Percentiles rank a stretch among this genome's conserved stretches.
These are phyloP conservation scores for Thysanoteuthis rhombus DNA, from an alignment of 2,888 invertebrate species.

Conservation along the genomic window DNA sequence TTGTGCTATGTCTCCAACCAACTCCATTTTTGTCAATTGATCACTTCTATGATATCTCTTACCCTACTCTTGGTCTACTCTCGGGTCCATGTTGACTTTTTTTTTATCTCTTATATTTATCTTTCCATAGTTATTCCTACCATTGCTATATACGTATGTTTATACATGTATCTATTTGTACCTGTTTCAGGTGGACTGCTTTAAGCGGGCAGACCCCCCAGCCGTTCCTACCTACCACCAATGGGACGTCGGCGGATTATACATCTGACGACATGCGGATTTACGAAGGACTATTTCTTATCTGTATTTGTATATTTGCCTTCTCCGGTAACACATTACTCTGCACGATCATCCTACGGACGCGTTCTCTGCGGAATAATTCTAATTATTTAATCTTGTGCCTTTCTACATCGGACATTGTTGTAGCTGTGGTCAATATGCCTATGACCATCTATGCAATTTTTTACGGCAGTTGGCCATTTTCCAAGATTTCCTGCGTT, in stretches of 20 bases:
- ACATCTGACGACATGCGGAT: neutral
- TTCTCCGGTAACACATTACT: slow-evolving; percentile 50
- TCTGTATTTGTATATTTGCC: slow-evolving; percentile 43
- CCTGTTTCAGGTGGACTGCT: neutral
- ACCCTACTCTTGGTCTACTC: too few relatives aligned
- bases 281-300: slow-evolving; percentile 41
- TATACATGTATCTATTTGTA: neutral
- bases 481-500: slow-evolving; percentile 45
- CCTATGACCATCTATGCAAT: slow-evolving; percentile 52
- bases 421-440: slow-evolving; percentile 59
- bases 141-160: too few relatives aligned
- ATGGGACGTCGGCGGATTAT: too few relatives aligned
- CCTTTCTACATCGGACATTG: slow-evolving; percentile 53
- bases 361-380: slow-evolving; percentile 42
- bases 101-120: too few relatives aligned
- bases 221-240: neutral
- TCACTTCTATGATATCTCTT: too few relatives aligned
- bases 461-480: slow-evolving; percentile 44
- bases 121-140: too few relatives aligned
- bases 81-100: too few relatives aligned
- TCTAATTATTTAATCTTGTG: slow-evolving; percentile 54
- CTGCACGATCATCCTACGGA: slow-evolving; percentile 50
- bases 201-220: neutral
- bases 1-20: too few relatives aligned
- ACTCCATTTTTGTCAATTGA: too few relatives aligned